Evolutionary conservation across 2,113 vertebrate genomes (phyloP).

Genomic region (Planiliza haematocheilus): DNA sequence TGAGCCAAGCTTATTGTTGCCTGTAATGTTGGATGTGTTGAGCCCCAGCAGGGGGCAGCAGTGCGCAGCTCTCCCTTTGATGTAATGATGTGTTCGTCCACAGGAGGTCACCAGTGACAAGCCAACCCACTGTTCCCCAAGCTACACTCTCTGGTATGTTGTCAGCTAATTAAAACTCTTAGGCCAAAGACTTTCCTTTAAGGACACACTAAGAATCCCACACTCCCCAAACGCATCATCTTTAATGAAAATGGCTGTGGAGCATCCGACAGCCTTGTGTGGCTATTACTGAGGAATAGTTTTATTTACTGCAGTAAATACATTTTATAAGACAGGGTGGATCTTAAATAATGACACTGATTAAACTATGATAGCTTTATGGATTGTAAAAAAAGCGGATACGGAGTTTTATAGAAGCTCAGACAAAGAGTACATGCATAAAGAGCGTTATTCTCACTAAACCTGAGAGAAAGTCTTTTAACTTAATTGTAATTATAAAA

Average conservation of each 20-base stretch:
- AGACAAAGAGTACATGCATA: too few species aligned
- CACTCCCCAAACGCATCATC: conserved; percentile 39
- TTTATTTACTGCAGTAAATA: conserved; percentile 1
- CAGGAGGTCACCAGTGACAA: conserved; percentile 91
- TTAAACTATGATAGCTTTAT: neutral
- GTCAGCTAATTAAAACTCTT: conserved; percentile 69
- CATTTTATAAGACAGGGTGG: conserved; percentile 2
- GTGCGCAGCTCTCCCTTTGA: conserved; percentile 33
- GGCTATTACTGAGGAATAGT: conserved; percentile 25
- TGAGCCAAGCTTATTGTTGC: conserved; percentile 43
- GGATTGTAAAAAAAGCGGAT: conserved; percentile 8
- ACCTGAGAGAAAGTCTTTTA: too few species aligned
- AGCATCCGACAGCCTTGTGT: conserved; percentile 19
- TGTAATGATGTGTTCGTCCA: conserved; percentile 78
- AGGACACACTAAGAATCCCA: conserved; percentile 43
- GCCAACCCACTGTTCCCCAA: conserved; percentile 90
- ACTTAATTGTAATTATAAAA: too few species aligned
- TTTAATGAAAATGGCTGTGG: conserved; percentile 26
- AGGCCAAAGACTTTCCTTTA: conserved; percentile 46
- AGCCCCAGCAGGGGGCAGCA: conserved; percentile 71
- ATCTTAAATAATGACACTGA: neutral
- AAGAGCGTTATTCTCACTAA: too few species aligned
- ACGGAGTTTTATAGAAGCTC: neutral
- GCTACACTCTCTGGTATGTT: conserved; percentile 93
- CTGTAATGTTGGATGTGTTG: conserved; percentile 23